Conservation (phyloP, 2,888 invertebrate genomes). For the Trilocha varians region DNA sequence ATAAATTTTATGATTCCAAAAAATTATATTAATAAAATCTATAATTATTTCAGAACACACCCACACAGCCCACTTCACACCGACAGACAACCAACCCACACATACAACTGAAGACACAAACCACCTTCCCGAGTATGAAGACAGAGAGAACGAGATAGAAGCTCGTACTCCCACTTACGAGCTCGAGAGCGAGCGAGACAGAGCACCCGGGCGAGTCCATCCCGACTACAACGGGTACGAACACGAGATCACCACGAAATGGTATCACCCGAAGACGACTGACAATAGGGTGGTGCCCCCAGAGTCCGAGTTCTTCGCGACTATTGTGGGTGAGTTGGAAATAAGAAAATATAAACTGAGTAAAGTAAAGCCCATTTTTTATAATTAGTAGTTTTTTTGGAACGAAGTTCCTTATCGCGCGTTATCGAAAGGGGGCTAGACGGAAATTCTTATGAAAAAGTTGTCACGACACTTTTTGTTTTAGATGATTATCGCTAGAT, state of each 20-base stretch:
- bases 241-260: slow-evolving; percentile 57
- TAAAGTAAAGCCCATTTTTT: no score
- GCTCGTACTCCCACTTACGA: slow-evolving; percentile 48
- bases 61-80: slow-evolving; percentile 50
- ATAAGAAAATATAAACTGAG: no score
- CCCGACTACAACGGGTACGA: slow-evolving; percentile 60
- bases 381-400: no score
- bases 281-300: slow-evolving; percentile 63
- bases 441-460: no score
- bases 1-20: background rate
- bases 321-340: slow-evolving; percentile 54
- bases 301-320: slow-evolving; percentile 63
- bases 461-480: no score
- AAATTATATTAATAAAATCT: background rate
- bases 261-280: slow-evolving; percentile 63
- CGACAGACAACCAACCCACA: slow-evolving; percentile 42
- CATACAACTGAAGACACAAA: slow-evolving; percentile 65
- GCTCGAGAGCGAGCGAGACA: slow-evolving; percentile 37
- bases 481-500: no score
- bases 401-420: no score
- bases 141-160: slow-evolving; percentile 46
- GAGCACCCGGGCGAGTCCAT: slow-evolving; percentile 38
- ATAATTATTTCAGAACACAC: slow-evolving; percentile 38
- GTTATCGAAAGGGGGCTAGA: no score
- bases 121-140: slow-evolving; percentile 56